A percentile compares a stretch with the other conserved stretches of the same genome.
These are phyloP conservation scores for Ormyrus pomaceus DNA, from an alignment of 2,888 invertebrate genomes.

Conservation along the genomic window DNA sequence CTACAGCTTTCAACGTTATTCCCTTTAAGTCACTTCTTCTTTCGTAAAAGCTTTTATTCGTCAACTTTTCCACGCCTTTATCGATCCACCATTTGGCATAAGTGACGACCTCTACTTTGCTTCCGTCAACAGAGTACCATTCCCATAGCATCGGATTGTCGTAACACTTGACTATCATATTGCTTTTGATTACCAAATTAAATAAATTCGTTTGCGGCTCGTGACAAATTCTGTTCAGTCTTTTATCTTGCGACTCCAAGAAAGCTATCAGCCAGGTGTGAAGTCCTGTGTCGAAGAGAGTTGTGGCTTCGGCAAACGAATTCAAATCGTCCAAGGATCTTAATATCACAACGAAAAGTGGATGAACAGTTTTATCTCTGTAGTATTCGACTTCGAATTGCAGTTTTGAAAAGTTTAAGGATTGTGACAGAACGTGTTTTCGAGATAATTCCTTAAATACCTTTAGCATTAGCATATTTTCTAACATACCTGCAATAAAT, in stretches of 20 bases:
- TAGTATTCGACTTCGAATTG: neutral
- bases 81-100: conserved; percentile 46
- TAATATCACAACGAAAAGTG: conserved; percentile 23
- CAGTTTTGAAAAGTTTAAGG: too few relatives aligned
- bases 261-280: neutral
- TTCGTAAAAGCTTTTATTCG: conserved; percentile 51
- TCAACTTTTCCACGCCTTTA: conserved; percentile 23
- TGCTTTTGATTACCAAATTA: conserved; percentile 57
- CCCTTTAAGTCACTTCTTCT: conserved; percentile 60
- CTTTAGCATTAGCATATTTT: too few relatives aligned
- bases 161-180: conserved; percentile 60
- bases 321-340: conserved; percentile 15
- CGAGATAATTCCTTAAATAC: too few relatives aligned
- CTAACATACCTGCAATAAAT: too few relatives aligned
- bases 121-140: conserved; percentile 59
- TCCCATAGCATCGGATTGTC: conserved; percentile 55
- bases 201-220: conserved; percentile 23
- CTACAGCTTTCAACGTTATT: conserved; percentile 51
- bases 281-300: neutral
- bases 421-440: too few relatives aligned
- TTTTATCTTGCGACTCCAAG: too few relatives aligned
- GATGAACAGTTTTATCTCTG: neutral
- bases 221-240: neutral
- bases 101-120: conserved; percentile 26
- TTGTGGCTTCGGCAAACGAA: neutral